Evolutionary conservation across 2,113 vertebrate genomes (phyloP), one percentile per base, ranked within the genome.

Genomic region (Callionymus lyra): DNA sequence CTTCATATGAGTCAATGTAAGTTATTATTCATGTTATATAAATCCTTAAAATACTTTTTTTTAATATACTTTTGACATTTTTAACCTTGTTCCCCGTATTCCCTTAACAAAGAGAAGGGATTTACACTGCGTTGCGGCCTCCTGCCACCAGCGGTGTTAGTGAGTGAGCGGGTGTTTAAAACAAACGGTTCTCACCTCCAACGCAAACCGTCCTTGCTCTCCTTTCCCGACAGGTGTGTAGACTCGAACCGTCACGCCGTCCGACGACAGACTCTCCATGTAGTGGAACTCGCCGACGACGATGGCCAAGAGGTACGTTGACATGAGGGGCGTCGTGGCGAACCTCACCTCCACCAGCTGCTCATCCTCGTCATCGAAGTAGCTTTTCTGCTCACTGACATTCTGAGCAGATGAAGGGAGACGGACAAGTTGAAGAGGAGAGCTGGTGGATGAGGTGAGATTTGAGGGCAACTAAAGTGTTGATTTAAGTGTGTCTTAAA

Each of bases 261-360:
- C 95, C 1, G 89, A 85, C 11, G 94, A 97, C 37, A 88, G 86
- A 65, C 87, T 89, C 82, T 98, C 95, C 62, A 98, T 92, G 32
- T 87, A 94, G 82, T 98, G 92, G 10, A 94, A 98, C 67, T 98
- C 95, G 42, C 94, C 95, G 41, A 98, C 94, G 79, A 98, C 94
- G 47, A 98, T 98, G 3, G 94, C 95, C 54, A 98, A 92, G 4
- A 98, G 87, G 65, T 98, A 98, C 0, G 95, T 98, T 47, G 95
- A 97, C 94, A 98, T 98, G 52, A 93, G 72, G 31, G 95, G 94
- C 0, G 92, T 94, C 36, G 91, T 87, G 41, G 89, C 91, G 21
- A 98, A 98, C 76, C 90, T 92, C 65, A 98, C 89, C 62, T 98
- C 94, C 72, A 97, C 84, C 21, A 98, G 85, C 68, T 82, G 89